Evolutionary conservation across 2,888 invertebrate genomes (phyloP), one percentile per base, ranked within the genome.

Genomic region (Drosophila mayaguana): DNA sequence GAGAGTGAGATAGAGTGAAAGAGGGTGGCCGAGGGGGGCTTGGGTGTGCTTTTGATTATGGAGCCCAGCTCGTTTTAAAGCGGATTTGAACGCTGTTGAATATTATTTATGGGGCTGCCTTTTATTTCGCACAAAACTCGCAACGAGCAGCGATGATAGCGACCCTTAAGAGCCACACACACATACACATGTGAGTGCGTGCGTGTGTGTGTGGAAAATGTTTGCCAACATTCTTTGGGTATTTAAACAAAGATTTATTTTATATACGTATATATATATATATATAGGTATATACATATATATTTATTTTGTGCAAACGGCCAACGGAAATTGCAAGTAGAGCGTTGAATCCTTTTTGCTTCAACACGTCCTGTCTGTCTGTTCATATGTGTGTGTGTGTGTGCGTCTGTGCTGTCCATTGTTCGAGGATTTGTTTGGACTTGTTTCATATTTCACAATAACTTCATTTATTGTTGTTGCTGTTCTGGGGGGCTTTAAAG

Each of bases 371-470:
- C 69, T 48, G 55, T 54, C 48, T 42, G 28, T 32, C 40, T 65
- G 11, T 25, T 18, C 53, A 16, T 65, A 43, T 54, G 59, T 63
- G 63, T 63, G 48, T 46, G 60, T 62, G 63, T 62, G 50, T 59
- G 59, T 62, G 65, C 63, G 51, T 54, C 42, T 43, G 54, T 61
- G 42, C 64, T 77, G 70, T 69, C 80, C 90, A 85, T 89, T 85
- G 84, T 85, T 85, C 80, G 53, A 83, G 84, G 90, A 85, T 85
- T 85, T 85, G 84, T 85, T 79, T 84, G 79, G 84, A 78, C 89
- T 89, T 89, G 89, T 83, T 83, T 89, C 89, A 87, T 85, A 85
- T 89, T 79, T 89, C 70, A 89, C 88, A 88, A 85, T 85, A 85
- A 85, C 84, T 89, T 80, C 83, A 88, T 84, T 84, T 83, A 81